These are phyloP conservation scores for Procavia capensis DNA, from an alignment of 2,113 vertebrate genomes.

Conservation along the genomic window DNA sequence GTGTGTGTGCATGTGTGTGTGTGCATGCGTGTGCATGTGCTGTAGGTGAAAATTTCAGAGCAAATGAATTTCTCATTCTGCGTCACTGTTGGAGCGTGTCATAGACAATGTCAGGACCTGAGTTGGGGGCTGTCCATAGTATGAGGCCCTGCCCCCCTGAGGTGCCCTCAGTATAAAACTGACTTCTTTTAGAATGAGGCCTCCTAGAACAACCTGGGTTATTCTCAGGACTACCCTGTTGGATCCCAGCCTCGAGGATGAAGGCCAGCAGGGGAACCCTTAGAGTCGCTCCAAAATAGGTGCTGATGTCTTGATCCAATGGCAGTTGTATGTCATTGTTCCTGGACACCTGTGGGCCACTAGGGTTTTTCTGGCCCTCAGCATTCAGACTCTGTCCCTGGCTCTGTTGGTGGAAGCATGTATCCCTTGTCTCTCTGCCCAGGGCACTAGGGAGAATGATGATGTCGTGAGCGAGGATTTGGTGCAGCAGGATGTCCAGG, in stretches of 20 bases:
- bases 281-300: neutral
- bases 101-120: neutral
- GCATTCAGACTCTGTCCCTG: too few species aligned
- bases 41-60: too few species aligned
- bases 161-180: neutral
- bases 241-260: neutral
- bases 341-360: neutral
- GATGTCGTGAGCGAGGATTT: conserved; percentile 94
- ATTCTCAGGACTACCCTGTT: neutral
- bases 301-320: neutral
- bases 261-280: neutral
- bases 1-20: too few species aligned
- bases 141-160: neutral
- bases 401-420: neutral
- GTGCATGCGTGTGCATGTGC: too few species aligned
- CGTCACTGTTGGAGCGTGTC: neutral
- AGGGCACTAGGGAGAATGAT: conserved; percentile 96
- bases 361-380: neutral
- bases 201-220: neutral
- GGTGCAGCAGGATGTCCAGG: conserved; percentile 94
- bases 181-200: neutral
- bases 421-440: conserved; percentile 36
- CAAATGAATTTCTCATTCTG: too few species aligned
- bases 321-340: neutral
- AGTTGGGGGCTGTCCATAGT: neutral